Base-by-base conservation (phyloP, 2,888 invertebrate genomes). In the Lithodes maja region DNA sequence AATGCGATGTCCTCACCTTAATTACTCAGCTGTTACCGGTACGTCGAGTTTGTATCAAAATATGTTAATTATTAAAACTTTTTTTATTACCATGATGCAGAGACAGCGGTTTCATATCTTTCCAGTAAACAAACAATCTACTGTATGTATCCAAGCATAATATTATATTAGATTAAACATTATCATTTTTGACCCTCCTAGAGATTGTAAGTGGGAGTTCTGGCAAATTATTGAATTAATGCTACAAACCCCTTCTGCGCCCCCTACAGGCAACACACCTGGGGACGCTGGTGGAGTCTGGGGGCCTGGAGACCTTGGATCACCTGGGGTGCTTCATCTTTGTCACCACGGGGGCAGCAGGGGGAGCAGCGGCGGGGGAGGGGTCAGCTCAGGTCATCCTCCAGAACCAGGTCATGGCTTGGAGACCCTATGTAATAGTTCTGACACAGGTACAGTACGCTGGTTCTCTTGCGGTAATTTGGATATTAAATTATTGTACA, bases 321-420 rank as follows among this genome's bases (percentile, higher is more conserved):
- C 79, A 87, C 69, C 79, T 87, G 49, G 87, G 83, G 15, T 83
- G 83, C 71, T 83, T 78, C 87, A 81, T 87, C 15, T 87, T 87
- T 79, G 87, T 87, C 68, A 87, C 83, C 61, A 33, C 33, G 33
- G 33, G 33, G 33, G 33, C 33, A 33, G 33, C 33, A 33, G 33
- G 33, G 33, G 33, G 33, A 33, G 33, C 33, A 33, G 61, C 7
- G n/a, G 17, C 55, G 61, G 55, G 7, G n/a, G 50, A 17, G 7
- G 74, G 82, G 82, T 53, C 86, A 75, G 17, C 87, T 2, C n/a
- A 71, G 83, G 69, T 87, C 80, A 79, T 87, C 49, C 79, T 87
- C n/a, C 83, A 87, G 69, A 87, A 87, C 55, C 71, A 83, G 55
- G 83, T 87, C 79, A 87, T 87, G 87, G 79, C 87, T 0, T 87